Evolutionary conservation across 2,113 vertebrate genomes (phyloP).

Genomic region (Brachypteracias leptosomus): DNA sequence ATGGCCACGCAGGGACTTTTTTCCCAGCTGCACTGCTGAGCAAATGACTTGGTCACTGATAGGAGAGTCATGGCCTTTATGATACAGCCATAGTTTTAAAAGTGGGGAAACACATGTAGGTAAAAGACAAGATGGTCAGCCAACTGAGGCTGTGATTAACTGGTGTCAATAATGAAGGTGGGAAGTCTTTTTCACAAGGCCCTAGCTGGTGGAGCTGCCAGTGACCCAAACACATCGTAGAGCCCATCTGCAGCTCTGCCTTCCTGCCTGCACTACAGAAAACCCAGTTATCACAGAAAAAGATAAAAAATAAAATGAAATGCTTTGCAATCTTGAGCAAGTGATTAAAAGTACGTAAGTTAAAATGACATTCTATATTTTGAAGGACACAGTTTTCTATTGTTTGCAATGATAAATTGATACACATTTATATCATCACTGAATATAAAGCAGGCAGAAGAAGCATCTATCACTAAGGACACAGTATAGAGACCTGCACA

Average conservation of each 20-base stretch:
- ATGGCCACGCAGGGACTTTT: background rate
- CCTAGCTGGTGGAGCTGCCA: background rate
- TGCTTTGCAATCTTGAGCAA: background rate
- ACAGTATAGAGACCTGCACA: background rate
- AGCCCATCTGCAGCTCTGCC: background rate
- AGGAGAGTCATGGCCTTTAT: background rate
- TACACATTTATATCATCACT: background rate
- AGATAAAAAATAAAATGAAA: background rate
- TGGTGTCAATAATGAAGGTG: background rate
- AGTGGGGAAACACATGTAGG: background rate
- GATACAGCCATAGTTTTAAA: background rate
- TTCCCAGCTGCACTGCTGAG: background rate
- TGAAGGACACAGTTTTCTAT: background rate
- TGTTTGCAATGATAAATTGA: background rate
- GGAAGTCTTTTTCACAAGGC: background rate
- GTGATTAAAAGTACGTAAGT: accelerated
- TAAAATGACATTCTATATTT: background rate
- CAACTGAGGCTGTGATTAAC: background rate
- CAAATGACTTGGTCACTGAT: background rate
- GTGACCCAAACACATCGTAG: background rate
- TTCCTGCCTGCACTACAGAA: background rate
- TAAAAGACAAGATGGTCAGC: background rate
- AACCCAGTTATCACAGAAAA: background rate
- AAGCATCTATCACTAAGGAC: background rate
- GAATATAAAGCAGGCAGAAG: background rate